Base-by-base conservation (phyloP, 2,888 invertebrate species). In the Synergus umbraculus region DNA sequence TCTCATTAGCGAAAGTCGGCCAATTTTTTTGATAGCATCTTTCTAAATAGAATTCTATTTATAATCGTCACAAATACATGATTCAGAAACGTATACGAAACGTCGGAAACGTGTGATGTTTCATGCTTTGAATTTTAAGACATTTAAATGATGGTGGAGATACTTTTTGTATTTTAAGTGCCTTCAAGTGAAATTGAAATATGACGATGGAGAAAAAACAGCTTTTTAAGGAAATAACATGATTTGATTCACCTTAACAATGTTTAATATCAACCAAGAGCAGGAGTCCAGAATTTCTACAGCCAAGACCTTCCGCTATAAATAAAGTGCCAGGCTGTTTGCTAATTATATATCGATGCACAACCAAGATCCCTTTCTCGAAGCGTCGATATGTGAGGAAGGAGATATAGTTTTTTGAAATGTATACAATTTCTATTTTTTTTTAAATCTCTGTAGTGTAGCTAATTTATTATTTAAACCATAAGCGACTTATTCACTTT, bases 321-420 rank as follows among this genome's bases (percentile, higher is more conserved):
- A 89, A 89, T 90, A 89, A 86, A 83, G 85, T 84, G 80, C 84
- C 88, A 88, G 89, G 87, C 85, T 85, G 87, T 85, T 88, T 84
- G 89, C 92, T 92, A 92, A 91, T 91, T 91, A 91, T 92, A 92
- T 85, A 85, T 84, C 85, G 85, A 86, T 88, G 86, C 86, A 83
- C 82, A 79, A 76, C 54, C 77, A 76, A 49, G 49, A 46, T 37
- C 22, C 18, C 73, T 73, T 15, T 29, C n/a, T 73, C 10, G n/a
- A 63, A 37, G n/a, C 81, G 76, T 43, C 78, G 81, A 81, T 83
- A 81, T 80, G 81, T 80, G 76, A 81, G 78, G 69, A 76, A 76
- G 15, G 67, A 29, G 29, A 37, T 41, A 46, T 69, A 22, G 49
- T 54, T 49, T 69, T 69, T 15, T 37, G 54, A 37, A 69, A 54